Evolutionary conservation across 2,797 vertebrate species (phyloP).

Genomic region (Chaetodon trifasciatus): DNA sequence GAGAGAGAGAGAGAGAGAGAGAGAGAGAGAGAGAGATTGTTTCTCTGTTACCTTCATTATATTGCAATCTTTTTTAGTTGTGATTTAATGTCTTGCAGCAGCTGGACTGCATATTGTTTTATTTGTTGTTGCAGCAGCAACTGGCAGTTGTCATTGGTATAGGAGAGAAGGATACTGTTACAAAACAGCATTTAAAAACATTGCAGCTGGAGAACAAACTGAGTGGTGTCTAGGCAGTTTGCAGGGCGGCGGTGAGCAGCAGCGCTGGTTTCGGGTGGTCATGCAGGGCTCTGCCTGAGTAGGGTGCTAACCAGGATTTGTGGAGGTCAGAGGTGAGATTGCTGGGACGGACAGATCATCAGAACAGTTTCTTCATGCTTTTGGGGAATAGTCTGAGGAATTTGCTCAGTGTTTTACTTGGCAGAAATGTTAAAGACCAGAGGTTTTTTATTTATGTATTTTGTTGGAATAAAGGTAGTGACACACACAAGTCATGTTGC

Average conservation of each 20-base stretch:
- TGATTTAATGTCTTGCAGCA: neutral
- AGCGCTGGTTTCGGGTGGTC: constrained; percentile 60
- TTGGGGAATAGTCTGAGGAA: constrained; percentile 65
- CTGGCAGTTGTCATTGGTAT: constrained; percentile 26
- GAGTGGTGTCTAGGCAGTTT: constrained; percentile 47
- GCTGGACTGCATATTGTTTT: constrained; percentile 8
- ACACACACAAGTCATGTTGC: neutral
- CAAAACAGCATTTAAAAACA: constrained; percentile 34
- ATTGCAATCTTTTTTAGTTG: neutral
- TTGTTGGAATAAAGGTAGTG: constrained; percentile 15
- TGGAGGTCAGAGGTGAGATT: constrained; percentile 82
- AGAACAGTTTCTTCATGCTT: constrained; percentile 76
- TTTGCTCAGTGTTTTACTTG: constrained; percentile 45
- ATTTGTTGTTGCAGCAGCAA: constrained; percentile 17
- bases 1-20: no score
- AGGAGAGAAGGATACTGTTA: constrained; percentile 18
- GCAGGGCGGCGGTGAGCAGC: constrained; percentile 36
- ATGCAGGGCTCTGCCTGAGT: constrained; percentile 58
- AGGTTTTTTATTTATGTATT: constrained; percentile 14
- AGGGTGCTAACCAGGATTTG: constrained; percentile 78
- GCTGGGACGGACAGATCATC: constrained; percentile 83
- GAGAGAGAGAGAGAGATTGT: no score
- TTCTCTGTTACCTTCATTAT: neutral
- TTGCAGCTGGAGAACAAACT: constrained; percentile 16
- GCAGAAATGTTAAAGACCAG: constrained; percentile 9